Evolutionary conservation across 2,113 vertebrate species (phyloP).

Genomic region (Paraplagusia blochii): DNA sequence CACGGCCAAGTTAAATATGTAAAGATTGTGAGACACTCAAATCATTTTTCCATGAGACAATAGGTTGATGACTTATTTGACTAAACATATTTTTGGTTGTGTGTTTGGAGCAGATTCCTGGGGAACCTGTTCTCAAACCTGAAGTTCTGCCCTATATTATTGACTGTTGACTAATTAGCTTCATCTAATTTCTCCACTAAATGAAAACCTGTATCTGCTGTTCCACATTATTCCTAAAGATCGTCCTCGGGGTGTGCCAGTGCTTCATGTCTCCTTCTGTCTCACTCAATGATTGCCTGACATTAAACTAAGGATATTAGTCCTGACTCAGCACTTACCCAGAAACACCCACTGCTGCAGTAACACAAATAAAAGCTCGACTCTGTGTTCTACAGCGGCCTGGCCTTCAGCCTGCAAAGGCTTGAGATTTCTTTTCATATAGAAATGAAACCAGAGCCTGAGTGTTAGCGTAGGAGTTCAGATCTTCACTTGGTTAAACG

Average conservation of each 20-base stretch:
- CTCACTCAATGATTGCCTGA: slow-evolving; percentile 12
- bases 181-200: neutral
- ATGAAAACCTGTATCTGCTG: neutral
- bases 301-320: slow-evolving; percentile 17
- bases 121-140: no score
- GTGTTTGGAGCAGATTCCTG: no score
- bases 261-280: slow-evolving; percentile 22
- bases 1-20: no score
- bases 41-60: no score
- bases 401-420: slow-evolving; percentile 23
- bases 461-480: no score
- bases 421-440: neutral
- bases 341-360: slow-evolving; percentile 15
- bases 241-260: neutral
- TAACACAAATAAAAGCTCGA: slow-evolving; percentile 37
- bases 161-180: no score
- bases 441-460: no score
- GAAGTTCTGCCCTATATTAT: neutral
- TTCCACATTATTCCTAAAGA: slow-evolving; percentile 2
- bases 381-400: slow-evolving; percentile 10
- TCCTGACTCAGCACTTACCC: slow-evolving; percentile 41
- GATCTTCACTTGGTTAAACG: neutral
- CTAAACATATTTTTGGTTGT: no score
- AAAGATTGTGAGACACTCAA: no score
- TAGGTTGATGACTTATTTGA: no score